A percentile compares a stretch with the other conserved stretches of the same genome.
phyloP scores from a whole-genome alignment of 2,113 vertebrate genomes.

The Paraplagusia blochii region DNA sequence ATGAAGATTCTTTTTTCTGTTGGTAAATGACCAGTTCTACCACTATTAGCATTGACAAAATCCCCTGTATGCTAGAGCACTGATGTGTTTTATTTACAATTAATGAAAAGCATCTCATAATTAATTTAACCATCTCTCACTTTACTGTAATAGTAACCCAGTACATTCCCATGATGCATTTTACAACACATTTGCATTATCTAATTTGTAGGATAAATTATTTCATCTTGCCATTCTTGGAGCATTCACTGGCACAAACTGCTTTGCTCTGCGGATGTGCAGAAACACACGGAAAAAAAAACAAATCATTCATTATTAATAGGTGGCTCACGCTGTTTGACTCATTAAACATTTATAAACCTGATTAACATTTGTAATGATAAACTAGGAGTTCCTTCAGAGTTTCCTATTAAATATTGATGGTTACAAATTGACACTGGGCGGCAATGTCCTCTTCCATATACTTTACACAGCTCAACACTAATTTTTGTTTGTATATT shows the following conservation, averaged over 20 bases:
- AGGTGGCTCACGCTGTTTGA: background rate
- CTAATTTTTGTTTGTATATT: too few relatives aligned
- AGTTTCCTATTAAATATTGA: background rate
- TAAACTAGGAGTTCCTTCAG: background rate
- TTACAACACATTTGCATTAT: background rate
- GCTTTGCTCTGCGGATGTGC: slow-evolving; percentile 5
- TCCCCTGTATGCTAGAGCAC: too few relatives aligned
- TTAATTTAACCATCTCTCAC: too few relatives aligned
- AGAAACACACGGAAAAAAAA: background rate
- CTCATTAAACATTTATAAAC: slow-evolving; percentile 13
- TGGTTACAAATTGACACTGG: background rate
- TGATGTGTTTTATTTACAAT: too few relatives aligned
- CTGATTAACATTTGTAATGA: slow-evolving; percentile 8
- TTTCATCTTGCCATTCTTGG: background rate
- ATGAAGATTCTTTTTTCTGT: too few relatives aligned
- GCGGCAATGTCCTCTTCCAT: too few relatives aligned
- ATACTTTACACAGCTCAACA: too few relatives aligned
- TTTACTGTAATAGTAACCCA: too few relatives aligned
- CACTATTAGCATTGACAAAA: too few relatives aligned
- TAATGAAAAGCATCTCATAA: too few relatives aligned
- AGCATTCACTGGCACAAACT: background rate
- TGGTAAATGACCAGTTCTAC: too few relatives aligned
- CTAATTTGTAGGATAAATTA: background rate
- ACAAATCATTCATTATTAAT: slow-evolving; percentile 5
- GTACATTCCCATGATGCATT: background rate